Evolutionary conservation across 92 coral and sea anemone species (phyloP).

Genomic region (Heliopora coerulea): DNA sequence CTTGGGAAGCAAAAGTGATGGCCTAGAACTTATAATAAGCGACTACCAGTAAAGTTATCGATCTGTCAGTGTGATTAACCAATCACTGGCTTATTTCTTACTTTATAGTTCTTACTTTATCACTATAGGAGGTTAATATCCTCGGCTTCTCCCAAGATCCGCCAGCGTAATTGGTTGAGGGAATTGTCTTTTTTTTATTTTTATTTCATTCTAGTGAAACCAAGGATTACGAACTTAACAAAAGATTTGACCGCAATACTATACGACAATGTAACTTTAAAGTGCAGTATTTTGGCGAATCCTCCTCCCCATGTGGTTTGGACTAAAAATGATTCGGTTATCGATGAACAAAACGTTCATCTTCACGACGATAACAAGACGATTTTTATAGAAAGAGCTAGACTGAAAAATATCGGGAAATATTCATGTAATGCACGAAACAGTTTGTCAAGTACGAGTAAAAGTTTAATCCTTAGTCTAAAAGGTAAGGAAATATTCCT

Average conservation of each 20-base stretch:
- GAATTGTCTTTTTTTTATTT: no score
- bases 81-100: no score
- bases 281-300: constrained; percentile 44
- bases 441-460: background rate
- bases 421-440: constrained; percentile 47
- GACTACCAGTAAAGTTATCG: no score
- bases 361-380: constrained; percentile 22
- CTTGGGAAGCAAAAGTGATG: no score
- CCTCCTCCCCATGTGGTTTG: constrained; percentile 45
- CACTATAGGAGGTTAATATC: no score
- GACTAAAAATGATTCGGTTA: constrained; percentile 20
- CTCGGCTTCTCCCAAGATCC: no score
- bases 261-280: constrained; percentile 12
- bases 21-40: no score
- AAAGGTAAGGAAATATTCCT: constrained; percentile 43
- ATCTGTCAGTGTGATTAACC: no score
- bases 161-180: no score
- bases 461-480: constrained; percentile 19
- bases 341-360: background rate
- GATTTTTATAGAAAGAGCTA: constrained; percentile 29
- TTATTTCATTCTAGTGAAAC: constrained; percentile 15
- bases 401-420: constrained; percentile 36
- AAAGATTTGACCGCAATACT: background rate
- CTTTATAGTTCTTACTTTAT: no score
- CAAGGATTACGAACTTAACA: constrained; percentile 15